These are phyloP conservation scores for Emydoidea blandingii DNA, from an alignment of 2,797 vertebrate genomes.

Conservation along the genomic window DNA sequence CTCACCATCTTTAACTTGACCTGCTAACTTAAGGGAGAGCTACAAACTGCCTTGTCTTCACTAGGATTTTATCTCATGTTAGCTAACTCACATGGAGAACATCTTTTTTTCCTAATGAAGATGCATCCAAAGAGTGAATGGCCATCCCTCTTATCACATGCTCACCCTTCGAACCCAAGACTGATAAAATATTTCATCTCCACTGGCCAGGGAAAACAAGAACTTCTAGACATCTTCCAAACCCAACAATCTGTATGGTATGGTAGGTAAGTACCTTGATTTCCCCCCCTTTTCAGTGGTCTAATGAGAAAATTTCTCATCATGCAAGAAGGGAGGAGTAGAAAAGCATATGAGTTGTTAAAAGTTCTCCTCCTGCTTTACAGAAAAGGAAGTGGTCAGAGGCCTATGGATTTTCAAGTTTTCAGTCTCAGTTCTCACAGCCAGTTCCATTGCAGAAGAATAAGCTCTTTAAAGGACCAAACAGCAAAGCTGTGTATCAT, in stretches of 20 bases:
- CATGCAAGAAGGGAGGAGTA: background rate
- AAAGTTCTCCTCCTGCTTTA: background rate
- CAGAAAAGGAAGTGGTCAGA: background rate
- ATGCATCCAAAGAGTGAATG: background rate
- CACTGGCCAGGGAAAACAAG: background rate
- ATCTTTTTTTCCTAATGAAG: background rate
- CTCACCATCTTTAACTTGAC: background rate
- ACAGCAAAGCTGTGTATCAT: background rate
- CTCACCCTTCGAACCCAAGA: background rate
- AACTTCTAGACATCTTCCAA: background rate
- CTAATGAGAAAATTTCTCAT: background rate
- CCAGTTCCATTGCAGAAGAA: background rate
- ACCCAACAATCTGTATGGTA: background rate
- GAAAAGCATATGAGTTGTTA: background rate
- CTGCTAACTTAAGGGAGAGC: background rate
- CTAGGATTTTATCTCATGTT: background rate
- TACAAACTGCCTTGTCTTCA: background rate
- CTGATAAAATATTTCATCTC: background rate
- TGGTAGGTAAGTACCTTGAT: background rate
- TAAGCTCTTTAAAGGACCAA: background rate
- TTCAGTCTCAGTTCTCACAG: background rate
- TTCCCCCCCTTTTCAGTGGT: background rate
- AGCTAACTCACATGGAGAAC: background rate
- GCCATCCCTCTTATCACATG: background rate
- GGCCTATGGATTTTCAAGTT: background rate